These are phyloP conservation scores for Caretta caretta DNA, from an alignment of 2,113 vertebrate genomes.

Conservation along the genomic window DNA sequence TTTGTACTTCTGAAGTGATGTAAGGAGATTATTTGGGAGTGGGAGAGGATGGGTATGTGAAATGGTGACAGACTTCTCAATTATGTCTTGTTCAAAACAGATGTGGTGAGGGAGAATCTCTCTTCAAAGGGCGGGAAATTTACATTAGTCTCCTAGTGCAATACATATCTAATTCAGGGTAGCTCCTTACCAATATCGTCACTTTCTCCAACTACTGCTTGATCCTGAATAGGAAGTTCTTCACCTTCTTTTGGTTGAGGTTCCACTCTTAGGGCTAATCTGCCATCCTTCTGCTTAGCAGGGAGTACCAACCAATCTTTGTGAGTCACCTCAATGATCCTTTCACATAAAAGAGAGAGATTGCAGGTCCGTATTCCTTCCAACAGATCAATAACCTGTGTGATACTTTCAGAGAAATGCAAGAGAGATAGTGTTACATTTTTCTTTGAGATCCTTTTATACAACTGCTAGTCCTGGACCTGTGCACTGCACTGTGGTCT, in stretches of 20 bases:
- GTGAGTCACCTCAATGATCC: constrained; percentile 84
- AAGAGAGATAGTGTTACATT: constrained; percentile 32
- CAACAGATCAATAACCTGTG: constrained; percentile 90
- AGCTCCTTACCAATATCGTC: constrained; percentile 72
- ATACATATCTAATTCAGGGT: background rate
- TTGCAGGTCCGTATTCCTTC: constrained; percentile 82
- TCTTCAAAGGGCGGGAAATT: background rate
- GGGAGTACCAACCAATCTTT: constrained; percentile 88
- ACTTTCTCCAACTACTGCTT: constrained; percentile 36
- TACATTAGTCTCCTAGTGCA: background rate
- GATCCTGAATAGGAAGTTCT: constrained; percentile 45
- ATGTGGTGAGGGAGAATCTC: background rate
- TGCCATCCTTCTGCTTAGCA: constrained; percentile 82
- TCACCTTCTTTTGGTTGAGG: constrained; percentile 39
- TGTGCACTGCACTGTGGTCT: background rate
- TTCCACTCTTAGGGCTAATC: constrained; percentile 69
- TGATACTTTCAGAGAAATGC: constrained; percentile 84
- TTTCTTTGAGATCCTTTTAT: background rate
- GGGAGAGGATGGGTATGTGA: background rate
- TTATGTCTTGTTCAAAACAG: background rate
- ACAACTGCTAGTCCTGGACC: background rate
- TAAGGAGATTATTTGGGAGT: background rate
- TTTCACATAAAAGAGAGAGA: constrained; percentile 87
- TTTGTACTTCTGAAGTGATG: background rate
- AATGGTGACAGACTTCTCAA: background rate